phyloP scores from a whole-genome alignment of 2,113 vertebrate genomes.

The Chloroceryle aenea region DNA sequence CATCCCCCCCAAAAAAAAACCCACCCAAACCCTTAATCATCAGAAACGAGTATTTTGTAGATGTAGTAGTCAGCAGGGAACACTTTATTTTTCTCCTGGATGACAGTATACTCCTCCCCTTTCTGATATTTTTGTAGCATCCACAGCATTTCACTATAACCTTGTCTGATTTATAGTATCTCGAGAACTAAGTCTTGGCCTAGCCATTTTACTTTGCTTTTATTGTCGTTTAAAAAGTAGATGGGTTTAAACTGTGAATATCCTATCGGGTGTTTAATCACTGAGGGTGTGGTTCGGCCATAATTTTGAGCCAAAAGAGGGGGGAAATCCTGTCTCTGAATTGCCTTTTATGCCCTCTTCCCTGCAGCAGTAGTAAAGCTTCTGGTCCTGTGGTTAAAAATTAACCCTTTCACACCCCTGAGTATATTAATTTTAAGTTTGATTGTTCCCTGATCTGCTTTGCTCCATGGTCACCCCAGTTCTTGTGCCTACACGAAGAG shows the following conservation, averaged over 20 bases:
- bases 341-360: background rate
- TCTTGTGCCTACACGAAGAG: background rate
- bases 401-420: background rate
- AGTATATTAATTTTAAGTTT: background rate
- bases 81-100: background rate
- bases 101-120: background rate
- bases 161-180: background rate
- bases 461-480: background rate
- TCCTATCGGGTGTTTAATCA: background rate
- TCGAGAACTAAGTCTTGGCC: background rate
- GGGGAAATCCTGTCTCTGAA: slow-evolving; percentile 55
- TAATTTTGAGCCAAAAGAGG: background rate
- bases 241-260: background rate
- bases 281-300: slow-evolving; percentile 3
- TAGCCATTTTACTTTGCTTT: background rate
- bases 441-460: background rate
- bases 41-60: background rate
- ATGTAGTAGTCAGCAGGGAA: background rate
- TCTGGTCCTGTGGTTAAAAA: slow-evolving; percentile 8
- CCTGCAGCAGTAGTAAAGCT: background rate
- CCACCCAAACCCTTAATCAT: background rate
- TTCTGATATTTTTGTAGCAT: background rate
- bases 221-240: background rate
- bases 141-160: background rate
- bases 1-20: background rate